phyloP scores from a whole-genome alignment of 1,140 invertebrate genomes.

The Chironomus tepperi region DNA sequence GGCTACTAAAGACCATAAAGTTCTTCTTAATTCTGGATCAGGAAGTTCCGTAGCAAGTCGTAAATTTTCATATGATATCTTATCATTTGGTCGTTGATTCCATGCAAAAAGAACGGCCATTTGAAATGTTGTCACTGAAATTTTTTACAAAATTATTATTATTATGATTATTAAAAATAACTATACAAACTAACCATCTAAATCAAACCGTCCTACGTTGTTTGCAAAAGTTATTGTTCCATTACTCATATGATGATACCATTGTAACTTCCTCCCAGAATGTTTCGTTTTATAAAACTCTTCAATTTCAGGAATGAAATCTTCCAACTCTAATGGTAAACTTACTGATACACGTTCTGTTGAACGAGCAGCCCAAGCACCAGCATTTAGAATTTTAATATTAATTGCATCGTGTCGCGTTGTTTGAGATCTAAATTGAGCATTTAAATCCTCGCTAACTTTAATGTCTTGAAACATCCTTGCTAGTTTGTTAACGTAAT shows the following conservation, averaged over 20 bases:
- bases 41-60: conserved; percentile 93
- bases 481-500: conserved; percentile 97
- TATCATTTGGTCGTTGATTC: conserved; percentile 90
- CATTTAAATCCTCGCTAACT: conserved; percentile 94
- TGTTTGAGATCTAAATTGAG: conserved; percentile 72
- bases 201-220: conserved; percentile 87
- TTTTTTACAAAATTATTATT: too few relatives aligned
- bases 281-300: conserved; percentile 95
- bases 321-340: conserved; percentile 92
- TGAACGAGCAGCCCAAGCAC: conserved; percentile 91
- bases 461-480: conserved; percentile 99
- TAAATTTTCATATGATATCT: conserved; percentile 91
- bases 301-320: conserved; percentile 96
- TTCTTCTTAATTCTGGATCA: conserved; percentile 88
- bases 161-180: too few relatives aligned
- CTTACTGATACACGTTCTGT: conserved; percentile 92
- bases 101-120: conserved; percentile 99
- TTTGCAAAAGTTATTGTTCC: conserved; percentile 95
- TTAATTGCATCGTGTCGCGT: conserved; percentile 64
- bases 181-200: conserved; percentile 50
- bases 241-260: conserved; percentile 99
- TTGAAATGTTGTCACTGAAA: conserved; percentile 90
- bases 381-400: conserved; percentile 95
- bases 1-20: conserved; percentile 95
- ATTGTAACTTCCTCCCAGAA: conserved; percentile 94